Evolutionary conservation across 2,888 invertebrate species (phyloP).

Genomic region (Eumerus sabulonum): DNA sequence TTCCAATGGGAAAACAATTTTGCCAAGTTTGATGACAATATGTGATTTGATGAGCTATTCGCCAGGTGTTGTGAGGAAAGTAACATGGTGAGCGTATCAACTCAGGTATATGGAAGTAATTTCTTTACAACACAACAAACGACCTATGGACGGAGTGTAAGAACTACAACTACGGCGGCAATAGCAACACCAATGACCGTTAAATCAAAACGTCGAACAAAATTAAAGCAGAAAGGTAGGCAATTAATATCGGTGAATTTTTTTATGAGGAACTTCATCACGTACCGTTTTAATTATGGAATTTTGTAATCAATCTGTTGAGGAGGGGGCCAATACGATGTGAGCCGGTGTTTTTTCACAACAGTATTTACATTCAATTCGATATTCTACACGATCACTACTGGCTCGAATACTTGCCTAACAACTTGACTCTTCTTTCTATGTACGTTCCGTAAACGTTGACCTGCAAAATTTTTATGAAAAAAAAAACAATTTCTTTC

Average conservation of each 20-base stretch:
- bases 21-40: constrained; percentile 79
- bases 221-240: constrained; percentile 74
- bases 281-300: constrained; percentile 74
- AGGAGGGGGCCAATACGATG: not conserved
- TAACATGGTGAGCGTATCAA: constrained; percentile 58
- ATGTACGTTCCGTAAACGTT: too few relatives aligned
- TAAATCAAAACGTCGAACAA: constrained; percentile 71
- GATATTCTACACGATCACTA: not conserved
- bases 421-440: too few relatives aligned
- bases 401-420: too few relatives aligned
- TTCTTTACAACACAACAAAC: constrained; percentile 45
- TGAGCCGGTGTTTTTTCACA: not conserved
- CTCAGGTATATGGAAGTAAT: constrained; percentile 54
- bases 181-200: constrained; percentile 10
- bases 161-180: constrained; percentile 33
- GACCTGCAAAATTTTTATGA: too few relatives aligned
- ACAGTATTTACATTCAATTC: not conserved
- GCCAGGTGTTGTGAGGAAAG: constrained; percentile 67
- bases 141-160: constrained; percentile 42
- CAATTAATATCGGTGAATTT: constrained; percentile 74
- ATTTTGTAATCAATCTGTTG: constrained; percentile 69
- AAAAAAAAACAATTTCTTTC: too few relatives aligned
- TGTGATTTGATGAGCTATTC: constrained; percentile 78
- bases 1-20: constrained; percentile 79
- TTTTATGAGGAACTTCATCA: constrained; percentile 73